Conservation (phyloP, 37 sponge, comb jelly and placozoan genomes). For the Aplysina aerophoba region DNA sequence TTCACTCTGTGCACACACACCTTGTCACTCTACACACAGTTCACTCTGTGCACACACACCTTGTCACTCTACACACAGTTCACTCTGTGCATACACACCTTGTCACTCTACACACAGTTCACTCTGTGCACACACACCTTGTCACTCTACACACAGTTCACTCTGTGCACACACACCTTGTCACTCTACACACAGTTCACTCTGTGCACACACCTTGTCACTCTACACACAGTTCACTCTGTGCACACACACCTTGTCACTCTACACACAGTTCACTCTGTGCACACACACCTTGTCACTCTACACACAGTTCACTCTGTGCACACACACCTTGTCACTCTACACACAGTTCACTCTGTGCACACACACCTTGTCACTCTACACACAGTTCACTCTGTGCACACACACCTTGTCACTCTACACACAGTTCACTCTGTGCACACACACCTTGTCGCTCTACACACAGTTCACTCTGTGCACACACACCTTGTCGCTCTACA, state of each 20-base stretch:
- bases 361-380: not conserved
- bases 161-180: not conserved
- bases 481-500: not conserved
- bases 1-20: too few species aligned
- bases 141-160: not conserved
- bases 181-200: too few species aligned
- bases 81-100: not conserved
- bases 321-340: not conserved
- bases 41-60: not conserved
- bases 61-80: not conserved
- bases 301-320: not conserved
- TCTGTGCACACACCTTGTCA: not conserved
- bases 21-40: not conserved
- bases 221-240: not conserved
- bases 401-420: not conserved
- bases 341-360: not conserved
- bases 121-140: not conserved
- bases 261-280: not conserved
- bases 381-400: not conserved
- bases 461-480: not conserved
- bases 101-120: not conserved
- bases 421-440: not conserved
- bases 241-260: too few species aligned
- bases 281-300: not conserved
- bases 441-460: not conserved